These are phyloP conservation scores for Micropoecilia bifurca DNA, from an alignment of 2,797 vertebrate species.

Conservation along the genomic window DNA sequence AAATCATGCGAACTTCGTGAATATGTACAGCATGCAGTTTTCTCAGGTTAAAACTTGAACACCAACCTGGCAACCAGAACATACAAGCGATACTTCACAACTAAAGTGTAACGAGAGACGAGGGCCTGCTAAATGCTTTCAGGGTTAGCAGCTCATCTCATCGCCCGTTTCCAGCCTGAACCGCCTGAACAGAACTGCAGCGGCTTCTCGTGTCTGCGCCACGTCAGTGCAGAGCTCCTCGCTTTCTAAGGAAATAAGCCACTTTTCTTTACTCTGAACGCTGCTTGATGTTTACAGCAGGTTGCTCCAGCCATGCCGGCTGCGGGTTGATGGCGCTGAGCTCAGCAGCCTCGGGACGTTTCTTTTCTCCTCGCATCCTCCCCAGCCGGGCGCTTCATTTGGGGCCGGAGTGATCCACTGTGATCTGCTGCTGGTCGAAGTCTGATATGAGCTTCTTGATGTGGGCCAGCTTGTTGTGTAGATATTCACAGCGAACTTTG, in stretches of 20 bases:
- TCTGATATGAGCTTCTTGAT: conserved; percentile 93
- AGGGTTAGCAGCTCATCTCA: conserved; percentile 31
- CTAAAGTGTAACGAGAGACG: conserved; percentile 17
- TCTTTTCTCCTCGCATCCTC: not conserved
- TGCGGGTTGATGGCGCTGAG: conserved; percentile 13
- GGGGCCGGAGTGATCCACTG: conserved; percentile 33
- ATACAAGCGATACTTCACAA: conserved; percentile 38
- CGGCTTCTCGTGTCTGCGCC: conserved; percentile 1
- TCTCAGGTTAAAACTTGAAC: conserved; percentile 41
- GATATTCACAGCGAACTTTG: conserved; percentile 92
- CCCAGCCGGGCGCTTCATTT: conserved; percentile 31
- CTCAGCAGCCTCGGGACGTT: conserved; percentile 31
- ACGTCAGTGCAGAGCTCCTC: not conserved
- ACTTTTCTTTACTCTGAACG: conserved; percentile 13
- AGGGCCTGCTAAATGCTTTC: conserved; percentile 39
- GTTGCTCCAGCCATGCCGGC: conserved; percentile 4
- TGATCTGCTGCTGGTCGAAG: conserved; percentile 89
- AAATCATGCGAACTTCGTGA: conserved; percentile 1
- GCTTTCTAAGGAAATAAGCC: not conserved
- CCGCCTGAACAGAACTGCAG: conserved; percentile 12
- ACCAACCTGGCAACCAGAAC: conserved; percentile 44
- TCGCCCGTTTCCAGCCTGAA: conserved; percentile 5
- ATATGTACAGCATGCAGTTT: conserved; percentile 41
- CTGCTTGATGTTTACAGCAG: conserved; percentile 13
- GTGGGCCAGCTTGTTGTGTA: conserved; percentile 95